Base-by-base conservation (phyloP, 2,888 invertebrate species). In the Eristalis tenax region DNA sequence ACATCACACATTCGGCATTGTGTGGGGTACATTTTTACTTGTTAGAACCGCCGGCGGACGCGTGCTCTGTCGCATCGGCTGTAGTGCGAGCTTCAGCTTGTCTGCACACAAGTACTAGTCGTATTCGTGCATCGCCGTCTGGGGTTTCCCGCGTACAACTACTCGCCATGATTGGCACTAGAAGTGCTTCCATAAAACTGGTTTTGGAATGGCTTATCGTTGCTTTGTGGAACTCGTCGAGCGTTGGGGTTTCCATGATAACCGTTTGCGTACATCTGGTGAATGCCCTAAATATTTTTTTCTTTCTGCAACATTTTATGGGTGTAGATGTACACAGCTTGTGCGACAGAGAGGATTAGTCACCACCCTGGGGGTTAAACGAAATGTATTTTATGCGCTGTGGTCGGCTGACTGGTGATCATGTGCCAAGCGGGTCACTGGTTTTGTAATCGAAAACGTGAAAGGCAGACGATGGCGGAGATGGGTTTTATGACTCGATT, bases 101-200 rank as follows among this genome's bases (percentile, higher is more conserved):
- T 15, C 8, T 22, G 40, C 4, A 43, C 35, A 32, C 18, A 4
- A 63, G 23, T 18, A 5, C 11, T 59, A 0, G 40, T 43, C 13
- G n/a, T 40, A n/a, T n/a, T n/a, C n/a, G n/a, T n/a, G 26, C 18
- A 40, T 43, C 23, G 15, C 32, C 32, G 23, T n/a, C 35, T 77
- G 77, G 77, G 77, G 50, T 69, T 77, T 77, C 69, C 77, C 77
- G 69, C 59, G 1, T 22, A 10, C 57, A 59, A 11, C 70, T 56
- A 69, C 11, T 23, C 6, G 32, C 18, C 8, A 8, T 8, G 50
- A 50, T n/a, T 50, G 50, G 18, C 22, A 28, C 56, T 32, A 26
- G 68, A 57, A 22, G 8, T 22, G 35, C 32, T 61, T 13, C 69
- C 43, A 35, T 32, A 26, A 50, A 50, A 77, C 77, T 56, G 63